These are phyloP conservation scores for Scylla paramamosain DNA, from an alignment of 1,140 invertebrate species.

Conservation along the genomic window DNA sequence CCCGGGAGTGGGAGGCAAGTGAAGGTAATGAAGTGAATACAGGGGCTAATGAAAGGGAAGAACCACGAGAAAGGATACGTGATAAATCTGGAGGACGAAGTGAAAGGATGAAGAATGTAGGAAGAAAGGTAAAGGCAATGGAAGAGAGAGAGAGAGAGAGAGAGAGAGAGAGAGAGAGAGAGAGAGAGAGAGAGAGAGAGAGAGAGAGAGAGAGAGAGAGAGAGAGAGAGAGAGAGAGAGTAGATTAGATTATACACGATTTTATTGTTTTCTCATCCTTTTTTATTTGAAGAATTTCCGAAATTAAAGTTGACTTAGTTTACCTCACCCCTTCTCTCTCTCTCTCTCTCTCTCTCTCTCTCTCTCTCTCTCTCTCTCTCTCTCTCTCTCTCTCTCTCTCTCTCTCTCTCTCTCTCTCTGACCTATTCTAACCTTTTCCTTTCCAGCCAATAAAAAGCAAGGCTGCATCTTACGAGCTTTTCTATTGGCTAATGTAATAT, in stretches of 20 bases:
- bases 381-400: slow-evolving; percentile 20
- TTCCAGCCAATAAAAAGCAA: neutral
- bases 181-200: neutral
- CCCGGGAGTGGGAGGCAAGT: neutral
- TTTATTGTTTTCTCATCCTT: neutral
- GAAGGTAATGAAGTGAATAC: neutral
- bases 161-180: neutral
- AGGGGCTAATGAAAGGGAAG: neutral
- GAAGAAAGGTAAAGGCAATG: neutral
- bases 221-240: neutral
- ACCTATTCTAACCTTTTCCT: neutral
- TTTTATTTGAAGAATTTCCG: neutral
- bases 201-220: neutral
- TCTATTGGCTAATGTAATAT: neutral
- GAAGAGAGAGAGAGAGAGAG: neutral
- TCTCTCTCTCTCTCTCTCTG: neutral
- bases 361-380: slow-evolving; percentile 20
- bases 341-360: neutral
- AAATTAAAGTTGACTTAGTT: neutral
- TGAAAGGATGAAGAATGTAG: neutral
- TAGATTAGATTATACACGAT: too few species aligned
- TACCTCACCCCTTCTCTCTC: neutral
- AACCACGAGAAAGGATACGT: neutral
- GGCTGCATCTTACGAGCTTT: neutral
- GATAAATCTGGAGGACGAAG: neutral